Conservation (phyloP, 2,113 vertebrate species). For the Zosterops japonicus region DNA sequence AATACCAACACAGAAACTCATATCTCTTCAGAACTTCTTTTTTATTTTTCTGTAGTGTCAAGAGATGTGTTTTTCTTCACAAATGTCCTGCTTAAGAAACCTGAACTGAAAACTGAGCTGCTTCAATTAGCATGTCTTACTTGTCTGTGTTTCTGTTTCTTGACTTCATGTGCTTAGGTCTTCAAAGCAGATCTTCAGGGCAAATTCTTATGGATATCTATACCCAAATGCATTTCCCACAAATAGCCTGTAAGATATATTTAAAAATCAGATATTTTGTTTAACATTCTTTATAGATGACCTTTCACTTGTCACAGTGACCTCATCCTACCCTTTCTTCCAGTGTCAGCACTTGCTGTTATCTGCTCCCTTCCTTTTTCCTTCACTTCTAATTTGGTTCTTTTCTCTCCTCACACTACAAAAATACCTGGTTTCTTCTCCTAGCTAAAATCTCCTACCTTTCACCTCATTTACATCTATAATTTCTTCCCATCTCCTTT, state of each 20-base stretch:
- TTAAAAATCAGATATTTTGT: slow-evolving; percentile 59
- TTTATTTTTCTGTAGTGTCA: not conserved
- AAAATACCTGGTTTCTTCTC: not conserved
- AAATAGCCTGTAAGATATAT: slow-evolving; percentile 44
- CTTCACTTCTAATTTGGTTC: not conserved
- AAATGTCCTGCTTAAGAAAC: not conserved
- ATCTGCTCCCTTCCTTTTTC: slow-evolving; percentile 2
- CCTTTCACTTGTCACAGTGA: not conserved
- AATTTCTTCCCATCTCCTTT: not conserved
- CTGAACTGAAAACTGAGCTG: slow-evolving; percentile 1
- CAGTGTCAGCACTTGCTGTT: not conserved
- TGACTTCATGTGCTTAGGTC: slow-evolving; percentile 23
- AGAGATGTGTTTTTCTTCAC: not conserved
- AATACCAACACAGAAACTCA: not conserved
- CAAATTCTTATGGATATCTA: slow-evolving; percentile 63
- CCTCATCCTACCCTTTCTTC: slow-evolving; percentile 11
- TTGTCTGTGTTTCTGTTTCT: not conserved
- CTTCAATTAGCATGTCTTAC: not conserved
- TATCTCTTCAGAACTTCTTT: not conserved
- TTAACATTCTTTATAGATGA: slow-evolving; percentile 49
- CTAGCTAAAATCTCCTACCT: not conserved
- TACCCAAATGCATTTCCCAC: slow-evolving; percentile 43
- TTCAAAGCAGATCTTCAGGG: slow-evolving; percentile 55
- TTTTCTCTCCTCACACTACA: not conserved
- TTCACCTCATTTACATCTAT: not conserved